phyloP scores from a whole-genome alignment of 2,113 vertebrate species.

The Mesoclemmys tuberculata region DNA sequence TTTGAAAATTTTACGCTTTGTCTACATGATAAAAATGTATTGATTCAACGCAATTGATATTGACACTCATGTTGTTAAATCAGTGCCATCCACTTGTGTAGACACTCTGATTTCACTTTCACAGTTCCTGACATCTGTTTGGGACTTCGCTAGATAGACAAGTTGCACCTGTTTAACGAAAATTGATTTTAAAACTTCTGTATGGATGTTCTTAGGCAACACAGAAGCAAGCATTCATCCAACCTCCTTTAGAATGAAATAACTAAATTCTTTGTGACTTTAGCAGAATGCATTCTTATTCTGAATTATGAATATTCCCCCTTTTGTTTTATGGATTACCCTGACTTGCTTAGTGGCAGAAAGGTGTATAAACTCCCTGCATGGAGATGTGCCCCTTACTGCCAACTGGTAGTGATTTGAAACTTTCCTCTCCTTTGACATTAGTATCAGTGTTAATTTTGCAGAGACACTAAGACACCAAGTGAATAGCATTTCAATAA shows the following conservation, averaged over 20 bases:
- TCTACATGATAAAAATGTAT: neutral
- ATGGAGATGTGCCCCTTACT: neutral
- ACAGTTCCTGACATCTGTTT: neutral
- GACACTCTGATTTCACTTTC: neutral
- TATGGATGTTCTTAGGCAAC: neutral
- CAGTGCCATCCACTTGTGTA: neutral
- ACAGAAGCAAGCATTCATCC: neutral
- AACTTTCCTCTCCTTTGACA: conserved; percentile 31
- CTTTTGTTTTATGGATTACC: conserved; percentile 1
- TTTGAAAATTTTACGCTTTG: neutral
- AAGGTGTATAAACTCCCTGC: conserved; percentile 2
- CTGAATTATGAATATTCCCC: neutral
- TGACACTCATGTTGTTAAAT: neutral
- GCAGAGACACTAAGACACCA: conserved; percentile 14
- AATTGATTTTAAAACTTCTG: neutral
- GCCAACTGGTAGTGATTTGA: conserved; percentile 7
- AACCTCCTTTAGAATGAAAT: neutral
- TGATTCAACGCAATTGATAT: neutral
- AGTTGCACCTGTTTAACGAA: neutral
- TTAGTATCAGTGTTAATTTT: conserved; percentile 55
- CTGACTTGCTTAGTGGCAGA: neutral
- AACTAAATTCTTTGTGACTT: neutral
- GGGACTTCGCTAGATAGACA: neutral
- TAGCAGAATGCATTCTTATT: neutral
- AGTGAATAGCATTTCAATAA: neutral